phyloP scores from a whole-genome alignment of 2,113 vertebrate species.

The Aythya baeri region DNA sequence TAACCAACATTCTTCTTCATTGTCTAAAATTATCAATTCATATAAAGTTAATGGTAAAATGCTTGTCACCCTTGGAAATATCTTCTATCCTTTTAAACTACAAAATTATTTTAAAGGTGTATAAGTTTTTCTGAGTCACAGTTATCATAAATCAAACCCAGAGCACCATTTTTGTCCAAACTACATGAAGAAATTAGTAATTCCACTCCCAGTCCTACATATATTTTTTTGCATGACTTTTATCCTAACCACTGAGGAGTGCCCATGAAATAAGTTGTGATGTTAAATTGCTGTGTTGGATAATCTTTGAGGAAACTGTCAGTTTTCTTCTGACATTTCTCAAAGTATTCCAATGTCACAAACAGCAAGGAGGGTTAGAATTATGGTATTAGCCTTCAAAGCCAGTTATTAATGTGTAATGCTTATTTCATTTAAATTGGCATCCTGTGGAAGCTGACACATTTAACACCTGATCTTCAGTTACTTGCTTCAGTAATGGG shows the following conservation, averaged over 20 bases:
- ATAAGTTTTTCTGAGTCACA: background rate
- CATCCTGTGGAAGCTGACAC: slow-evolving; percentile 25
- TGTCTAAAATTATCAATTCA: background rate
- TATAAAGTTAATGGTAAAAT: background rate
- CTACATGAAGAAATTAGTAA: background rate
- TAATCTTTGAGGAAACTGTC: slow-evolving; percentile 23
- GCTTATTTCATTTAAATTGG: slow-evolving; percentile 46
- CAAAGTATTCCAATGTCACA: slow-evolving; percentile 16
- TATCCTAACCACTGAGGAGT: background rate
- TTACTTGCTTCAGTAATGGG: background rate
- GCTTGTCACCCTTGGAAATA: background rate
- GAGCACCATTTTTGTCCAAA: background rate
- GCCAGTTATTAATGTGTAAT: slow-evolving; percentile 35
- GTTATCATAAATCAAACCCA: background rate
- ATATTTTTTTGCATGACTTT: background rate
- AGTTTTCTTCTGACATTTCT: slow-evolving; percentile 31
- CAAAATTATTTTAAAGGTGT: background rate
- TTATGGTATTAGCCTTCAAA: slow-evolving; percentile 45
- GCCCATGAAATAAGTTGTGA: background rate
- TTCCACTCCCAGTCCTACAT: background rate
- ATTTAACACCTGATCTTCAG: slow-evolving; percentile 17
- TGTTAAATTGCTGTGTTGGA: background rate
- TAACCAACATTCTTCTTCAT: background rate
- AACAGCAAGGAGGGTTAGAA: slow-evolving; percentile 7
- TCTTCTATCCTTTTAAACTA: background rate